phyloP scores from a whole-genome alignment of 2,797 vertebrate genomes.

The Bradypus variegatus region DNA sequence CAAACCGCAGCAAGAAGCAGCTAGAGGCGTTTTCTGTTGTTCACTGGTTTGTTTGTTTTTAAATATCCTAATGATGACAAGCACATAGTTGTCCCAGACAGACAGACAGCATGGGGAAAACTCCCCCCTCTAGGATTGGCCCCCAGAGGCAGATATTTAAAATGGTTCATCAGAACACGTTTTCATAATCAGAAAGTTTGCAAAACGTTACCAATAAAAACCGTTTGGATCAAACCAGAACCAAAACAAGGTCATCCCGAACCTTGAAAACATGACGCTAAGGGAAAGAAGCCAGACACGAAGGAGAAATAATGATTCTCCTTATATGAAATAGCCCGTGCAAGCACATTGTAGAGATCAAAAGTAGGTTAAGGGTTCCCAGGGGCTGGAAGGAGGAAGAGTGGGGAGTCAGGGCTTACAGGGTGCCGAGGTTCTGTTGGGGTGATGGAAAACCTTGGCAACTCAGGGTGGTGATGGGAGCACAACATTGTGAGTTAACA shows the following conservation, averaged over 20 bases:
- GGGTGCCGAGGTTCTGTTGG: too few relatives aligned
- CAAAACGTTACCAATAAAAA: background rate
- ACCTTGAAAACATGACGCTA: too few relatives aligned
- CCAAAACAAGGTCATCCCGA: background rate
- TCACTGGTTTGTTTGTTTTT: background rate
- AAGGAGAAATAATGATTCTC: too few relatives aligned
- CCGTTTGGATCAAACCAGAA: background rate
- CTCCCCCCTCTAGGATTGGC: background rate
- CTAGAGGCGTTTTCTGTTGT: background rate
- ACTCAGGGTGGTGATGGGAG: too few relatives aligned
- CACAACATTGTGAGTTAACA: too few relatives aligned
- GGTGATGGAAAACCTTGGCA: too few relatives aligned
- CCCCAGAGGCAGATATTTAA: background rate
- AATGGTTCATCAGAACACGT: background rate
- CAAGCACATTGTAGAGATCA: too few relatives aligned
- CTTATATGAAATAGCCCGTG: too few relatives aligned
- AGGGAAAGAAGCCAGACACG: too few relatives aligned
- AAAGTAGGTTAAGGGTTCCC: too few relatives aligned
- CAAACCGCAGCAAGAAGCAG: accelerated
- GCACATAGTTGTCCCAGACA: background rate
- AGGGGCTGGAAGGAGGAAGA: too few relatives aligned
- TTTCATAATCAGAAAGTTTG: background rate
- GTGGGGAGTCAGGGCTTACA: too few relatives aligned
- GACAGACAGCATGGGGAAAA: background rate
- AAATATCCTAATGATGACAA: background rate